Conservation (phyloP, 2,113 vertebrate species). For the Syrrhaptes paradoxus region DNA sequence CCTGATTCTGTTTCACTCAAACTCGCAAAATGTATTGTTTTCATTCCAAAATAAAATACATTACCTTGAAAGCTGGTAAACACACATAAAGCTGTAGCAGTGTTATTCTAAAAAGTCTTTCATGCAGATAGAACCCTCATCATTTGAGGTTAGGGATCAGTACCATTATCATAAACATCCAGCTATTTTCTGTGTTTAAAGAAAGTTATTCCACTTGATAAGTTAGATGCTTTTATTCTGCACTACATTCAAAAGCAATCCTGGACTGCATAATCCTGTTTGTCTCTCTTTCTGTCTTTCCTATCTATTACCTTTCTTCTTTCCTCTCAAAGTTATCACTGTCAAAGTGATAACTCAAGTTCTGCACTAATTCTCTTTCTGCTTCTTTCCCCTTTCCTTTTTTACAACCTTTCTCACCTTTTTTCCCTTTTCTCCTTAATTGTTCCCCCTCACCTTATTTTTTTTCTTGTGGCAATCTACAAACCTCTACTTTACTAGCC, state of each 20-base stretch:
- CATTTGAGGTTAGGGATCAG: neutral
- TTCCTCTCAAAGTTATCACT: neutral
- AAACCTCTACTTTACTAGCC: neutral
- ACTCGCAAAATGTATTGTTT: neutral
- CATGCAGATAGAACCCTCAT: neutral
- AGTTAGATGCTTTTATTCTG: neutral
- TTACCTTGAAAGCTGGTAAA: neutral
- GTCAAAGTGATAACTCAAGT: neutral
- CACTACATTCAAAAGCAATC: neutral
- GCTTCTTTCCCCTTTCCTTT: neutral
- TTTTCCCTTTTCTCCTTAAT: neutral
- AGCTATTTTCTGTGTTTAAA: neutral
- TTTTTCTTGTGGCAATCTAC: neutral
- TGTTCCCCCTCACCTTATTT: rapidly evolving
- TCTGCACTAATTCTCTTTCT: neutral
- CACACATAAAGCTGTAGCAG: neutral
- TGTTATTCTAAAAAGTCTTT: neutral
- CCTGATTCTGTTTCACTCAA: neutral
- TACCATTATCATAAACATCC: neutral
- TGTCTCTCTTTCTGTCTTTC: neutral
- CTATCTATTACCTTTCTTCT: neutral
- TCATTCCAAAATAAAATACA: neutral
- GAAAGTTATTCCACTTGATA: neutral
- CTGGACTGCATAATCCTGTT: neutral
- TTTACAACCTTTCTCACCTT: neutral